Evolutionary conservation across 2,113 vertebrate genomes (phyloP), one percentile per base, ranked within the genome.

Genomic region (Barnardius zonarius): DNA sequence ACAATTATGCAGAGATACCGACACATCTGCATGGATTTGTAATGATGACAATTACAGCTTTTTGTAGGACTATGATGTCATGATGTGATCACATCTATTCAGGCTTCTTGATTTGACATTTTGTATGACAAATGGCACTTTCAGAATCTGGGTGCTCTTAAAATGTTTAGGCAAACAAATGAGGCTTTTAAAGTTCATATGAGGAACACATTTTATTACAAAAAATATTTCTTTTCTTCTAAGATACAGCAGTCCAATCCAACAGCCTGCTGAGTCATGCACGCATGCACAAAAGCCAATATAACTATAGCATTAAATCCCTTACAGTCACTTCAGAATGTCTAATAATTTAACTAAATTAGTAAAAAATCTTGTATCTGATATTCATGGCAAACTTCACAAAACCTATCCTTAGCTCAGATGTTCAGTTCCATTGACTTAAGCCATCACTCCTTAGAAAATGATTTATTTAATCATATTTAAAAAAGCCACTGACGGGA

Each of bases 41-140:
- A 77, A 68, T 11, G 49, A 86, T 75, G 41, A 95, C 93, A 97
- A 93, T 92, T 59, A 77, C 55, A 81, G 79, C 82, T 87, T 80
- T 95, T 92, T 95, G 83, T 78, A 91, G 54, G 44, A 74, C 51
- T 84, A 28, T 93, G 95, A 92, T 77, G 69, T 85, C 90, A 96
- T 74, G 17, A 69, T 69, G 86, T 92, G 86, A 96, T 18, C 59
- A 70, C 89, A 97, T 93, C 89, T 86, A 88, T 90, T 93, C 86
- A 91, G 59, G 33, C 41, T 82, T 83, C 41, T 46, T 57, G 61
- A 84, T 19, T 70, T 72, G 22, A 14, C 49, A 66, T 57, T 92
- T 48, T 77, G 35, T 49, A 55, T 2, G 19, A 92, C 24, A 92
- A 67, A 63, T 5, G 23, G 23, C 48, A 74, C n/a, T 55, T 89